Base-by-base conservation (phyloP, 2,113 vertebrate species). In the Pygoscelis adeliae region DNA sequence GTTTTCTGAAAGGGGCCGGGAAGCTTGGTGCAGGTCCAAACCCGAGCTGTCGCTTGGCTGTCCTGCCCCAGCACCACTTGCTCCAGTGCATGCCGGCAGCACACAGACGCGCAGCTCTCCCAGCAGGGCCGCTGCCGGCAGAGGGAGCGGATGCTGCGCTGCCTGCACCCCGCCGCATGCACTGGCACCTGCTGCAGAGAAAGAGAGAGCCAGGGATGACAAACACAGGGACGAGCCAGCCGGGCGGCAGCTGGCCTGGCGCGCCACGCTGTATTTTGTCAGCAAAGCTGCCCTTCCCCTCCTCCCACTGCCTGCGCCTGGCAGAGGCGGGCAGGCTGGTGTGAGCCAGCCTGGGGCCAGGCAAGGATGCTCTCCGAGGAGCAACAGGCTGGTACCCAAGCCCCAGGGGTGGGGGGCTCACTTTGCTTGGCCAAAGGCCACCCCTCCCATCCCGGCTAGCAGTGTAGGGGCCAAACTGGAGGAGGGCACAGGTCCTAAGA, bases 201-300 rank as follows among this genome's bases (percentile, higher is more conserved):
- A 87, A 94, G 95, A 97, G 96, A 96, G 97, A 95, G 73, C 62
- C 76, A 90, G 76, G 89, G 40, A 30, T 50, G 56, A 49, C 38
- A 38, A 15, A 52, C 44, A n/a, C 56, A 53, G 55, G 83, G 83
- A 53, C 2, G 0, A 66, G 44, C 36, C 90, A 86, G 69, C 8
- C 8, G 4, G 26, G 61, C 1, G 15, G 56, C 78, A 79, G 42
- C 84, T 73, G 63, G 61, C 55, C 72, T 30, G 77, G 50, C 5
- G 4, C 40, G 4, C 40, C 15, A 0, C 0, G 0, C 49, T 61
- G 49, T 20, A 3, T 73, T 84, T 56, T 30, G 32, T 40, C 73
- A 76, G 83, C 73, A 85, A 50, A 95, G n/a, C 58, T 55, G 30
- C 25, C 38, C 23, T 86, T 76, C 47, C 15, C 29, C 26, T 83